Percentiles rank a stretch among this genome's conserved stretches.
These are phyloP conservation scores for Sigmodon hispidus DNA, from an alignment of 2,113 vertebrate species.

Conservation along the genomic window DNA sequence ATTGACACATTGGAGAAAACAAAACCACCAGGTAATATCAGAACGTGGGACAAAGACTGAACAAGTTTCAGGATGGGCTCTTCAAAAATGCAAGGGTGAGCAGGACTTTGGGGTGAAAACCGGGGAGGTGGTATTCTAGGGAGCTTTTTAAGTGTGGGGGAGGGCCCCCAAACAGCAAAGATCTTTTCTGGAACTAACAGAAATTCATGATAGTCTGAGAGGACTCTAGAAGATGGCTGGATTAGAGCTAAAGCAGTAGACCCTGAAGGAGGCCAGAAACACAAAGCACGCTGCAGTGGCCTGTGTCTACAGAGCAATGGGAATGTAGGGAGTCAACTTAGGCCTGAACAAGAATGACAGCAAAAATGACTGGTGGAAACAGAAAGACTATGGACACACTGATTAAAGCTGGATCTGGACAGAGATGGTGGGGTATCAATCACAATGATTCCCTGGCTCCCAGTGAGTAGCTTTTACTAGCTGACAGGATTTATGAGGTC, in stretches of 20 bases:
- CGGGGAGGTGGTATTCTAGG: neutral
- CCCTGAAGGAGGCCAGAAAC: neutral
- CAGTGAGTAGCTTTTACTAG: neutral
- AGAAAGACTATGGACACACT: neutral
- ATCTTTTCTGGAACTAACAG: neutral
- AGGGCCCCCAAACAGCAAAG: neutral
- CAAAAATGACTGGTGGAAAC: neutral
- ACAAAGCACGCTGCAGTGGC: neutral
- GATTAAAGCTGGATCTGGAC: neutral
- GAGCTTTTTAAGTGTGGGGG: neutral
- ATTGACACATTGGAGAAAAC: constrained; percentile 16
- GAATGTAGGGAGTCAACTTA: neutral
- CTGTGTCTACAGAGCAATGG: neutral
- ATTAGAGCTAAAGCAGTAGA: neutral
- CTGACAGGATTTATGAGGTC: neutral
- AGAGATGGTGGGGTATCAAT: neutral
- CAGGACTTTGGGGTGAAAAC: neutral
- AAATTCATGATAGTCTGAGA: neutral
- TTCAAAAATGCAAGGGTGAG: neutral
- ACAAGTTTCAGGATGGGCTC: neutral
- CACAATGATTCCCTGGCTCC: neutral
- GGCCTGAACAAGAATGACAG: neutral
- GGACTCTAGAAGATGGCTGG: neutral
- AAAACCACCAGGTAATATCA: neutral
- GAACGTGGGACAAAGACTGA: neutral